Evolutionary conservation across 1,140 invertebrate genomes (phyloP), one percentile per base, ranked within the genome.

Genomic region (Eufriesea mexicana): DNA sequence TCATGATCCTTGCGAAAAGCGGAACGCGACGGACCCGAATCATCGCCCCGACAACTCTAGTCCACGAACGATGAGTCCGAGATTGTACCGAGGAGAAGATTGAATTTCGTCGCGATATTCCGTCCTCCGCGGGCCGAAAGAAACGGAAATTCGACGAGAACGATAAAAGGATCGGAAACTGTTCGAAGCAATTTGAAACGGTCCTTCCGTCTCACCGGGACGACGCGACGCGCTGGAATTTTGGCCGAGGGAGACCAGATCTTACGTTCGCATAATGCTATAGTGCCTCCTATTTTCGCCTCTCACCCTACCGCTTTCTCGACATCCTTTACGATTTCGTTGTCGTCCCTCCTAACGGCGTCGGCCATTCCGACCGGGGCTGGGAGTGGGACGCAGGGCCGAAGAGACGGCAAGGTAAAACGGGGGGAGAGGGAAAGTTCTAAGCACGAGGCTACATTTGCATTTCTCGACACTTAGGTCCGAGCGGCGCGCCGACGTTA

Each of bases 391-490:
- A 35, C 35, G 35, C 45, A 49, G 42, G 25, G 7, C 10, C 72
- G 47, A 8, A 2, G 25, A 42, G 35, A 66, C 42, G 42, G 23
- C 7, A 55, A 20, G 28, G 54, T 54, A 28, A 75, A 16, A 74
- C 42, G 55, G 49, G 54, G 18, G 57, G 57, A 70, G 18, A 45
- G 71, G 18, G 20, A 55, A 68, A 28, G 28, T 62, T 80, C 74
- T 81, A 74, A 86, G 75, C 77, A 79, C 71, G 54, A 54, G 72
- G 61, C 42, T 54, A 79, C 83, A 90, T 90, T 90, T 90, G 84
- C 89, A 90, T 90, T 85, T 85, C 86, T 81, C 86, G 80, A 84
- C 89, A 76, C 87, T 90, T 90, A 84, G 71, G 84, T 76, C 82
- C 85, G 77, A 77, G 83, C 81, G 81, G 72, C 51, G 85, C 76